Evolutionary conservation across 2,888 invertebrate genomes (phyloP).

Genomic region (Formica aserva): DNA sequence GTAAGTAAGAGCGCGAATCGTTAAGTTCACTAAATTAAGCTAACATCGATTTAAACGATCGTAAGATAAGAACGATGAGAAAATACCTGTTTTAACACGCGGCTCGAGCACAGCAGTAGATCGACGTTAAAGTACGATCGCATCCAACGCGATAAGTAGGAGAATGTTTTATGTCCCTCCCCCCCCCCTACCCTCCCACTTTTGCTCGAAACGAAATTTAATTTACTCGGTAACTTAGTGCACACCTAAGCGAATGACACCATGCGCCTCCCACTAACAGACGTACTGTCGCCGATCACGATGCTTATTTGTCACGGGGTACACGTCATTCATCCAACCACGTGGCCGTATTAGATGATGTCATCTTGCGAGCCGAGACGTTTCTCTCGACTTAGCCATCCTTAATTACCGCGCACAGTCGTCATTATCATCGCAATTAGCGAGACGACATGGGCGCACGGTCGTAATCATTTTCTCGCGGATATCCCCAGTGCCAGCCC

Average conservation of each 20-base stretch:
- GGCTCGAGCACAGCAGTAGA: neutral
- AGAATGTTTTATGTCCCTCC: neutral
- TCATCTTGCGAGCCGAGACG: slow-evolving; percentile 65
- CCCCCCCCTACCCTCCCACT: neutral
- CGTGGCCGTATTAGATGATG: slow-evolving; percentile 67
- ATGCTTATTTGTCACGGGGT: slow-evolving; percentile 54
- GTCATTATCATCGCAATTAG: slow-evolving; percentile 76
- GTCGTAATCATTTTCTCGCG: slow-evolving; percentile 29
- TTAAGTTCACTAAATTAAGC: neutral
- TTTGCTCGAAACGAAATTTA: slow-evolving; percentile 18
- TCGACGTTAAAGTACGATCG: slow-evolving; percentile 21
- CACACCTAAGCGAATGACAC: slow-evolving; percentile 38
- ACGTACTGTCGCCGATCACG: neutral
- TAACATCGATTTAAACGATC: slow-evolving; percentile 1
- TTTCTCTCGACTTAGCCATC: slow-evolving; percentile 65
- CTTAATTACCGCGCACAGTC: slow-evolving; percentile 70
- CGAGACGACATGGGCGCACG: slow-evolving; percentile 43
- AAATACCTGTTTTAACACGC: slow-evolving; percentile 1
- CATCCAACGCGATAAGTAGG: neutral
- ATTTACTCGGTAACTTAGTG: slow-evolving; percentile 51
- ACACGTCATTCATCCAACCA: slow-evolving; percentile 43
- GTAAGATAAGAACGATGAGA: slow-evolving; percentile 32
- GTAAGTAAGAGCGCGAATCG: neutral
- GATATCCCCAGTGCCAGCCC: neutral
- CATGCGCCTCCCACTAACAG: slow-evolving; percentile 15